Base-by-base conservation (phyloP, 2,797 vertebrate species). In the Menidia menidia region DNA sequence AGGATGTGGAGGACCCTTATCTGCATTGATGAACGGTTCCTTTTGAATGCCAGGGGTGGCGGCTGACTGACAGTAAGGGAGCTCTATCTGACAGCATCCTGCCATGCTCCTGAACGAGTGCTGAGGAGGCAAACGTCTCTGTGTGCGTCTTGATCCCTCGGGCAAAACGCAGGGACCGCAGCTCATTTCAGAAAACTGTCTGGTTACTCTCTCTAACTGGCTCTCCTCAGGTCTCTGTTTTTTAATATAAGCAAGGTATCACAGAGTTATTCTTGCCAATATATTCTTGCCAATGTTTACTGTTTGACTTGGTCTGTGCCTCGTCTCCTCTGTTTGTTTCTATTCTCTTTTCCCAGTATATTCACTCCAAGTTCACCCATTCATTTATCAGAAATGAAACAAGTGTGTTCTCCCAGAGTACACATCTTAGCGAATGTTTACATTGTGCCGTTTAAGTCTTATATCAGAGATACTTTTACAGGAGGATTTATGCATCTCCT, bases 11-110 rank as follows among this genome's bases (percentile, higher is more conserved):
- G 31, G 19, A 25, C 59, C 19, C n/a, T 15, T 60, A 13, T 45
- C 8, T 60, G 7, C 43, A 25, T 63, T 60, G 56, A 4, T 53
- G n/a, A 30, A 42, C 16, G 45, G 43, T 8, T 15, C 32, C 19
- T 52, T 81, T 62, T 64, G 43, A 71, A 66, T 71, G 30, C 33
- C 42, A 51, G 54, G 60, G 54, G 39, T 68, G 68, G 44, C 60
- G 63, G 68, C 51, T 68, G 71, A 84, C 64, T 71, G 80, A 83
- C 66, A 72, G 68, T 61, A 63, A 68, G 33, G 56, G 55, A 79
- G 76, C 48, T 65, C 58, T 55, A 58, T 73, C 39, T 51, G 73
- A 70, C 57, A 16, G 57, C 25, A 14, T 48, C 31, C 59, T 56
- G 71, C 59, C 77, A 55, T 60, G 42, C 54, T 72, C 39, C 61